Percentiles rank a stretch among this genome's conserved stretches.
phyloP scores from a whole-genome alignment of 2,113 vertebrate genomes.

The Indri indri region DNA sequence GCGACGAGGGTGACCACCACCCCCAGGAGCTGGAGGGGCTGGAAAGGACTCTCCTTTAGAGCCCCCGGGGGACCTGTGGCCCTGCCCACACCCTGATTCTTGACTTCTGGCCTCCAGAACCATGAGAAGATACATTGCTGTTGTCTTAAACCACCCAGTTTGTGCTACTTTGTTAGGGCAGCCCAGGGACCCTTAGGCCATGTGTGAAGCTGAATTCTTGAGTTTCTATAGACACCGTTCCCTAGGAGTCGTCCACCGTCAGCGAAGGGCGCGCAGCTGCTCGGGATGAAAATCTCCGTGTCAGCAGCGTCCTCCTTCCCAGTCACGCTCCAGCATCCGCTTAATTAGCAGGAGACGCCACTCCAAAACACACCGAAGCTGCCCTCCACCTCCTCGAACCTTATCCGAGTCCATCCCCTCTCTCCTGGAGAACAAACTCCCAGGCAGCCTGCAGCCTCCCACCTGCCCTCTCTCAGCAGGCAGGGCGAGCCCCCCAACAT shows the following conservation, averaged over 20 bases:
- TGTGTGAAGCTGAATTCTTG: accelerated
- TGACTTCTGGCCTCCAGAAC: no score
- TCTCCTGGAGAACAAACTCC: neutral
- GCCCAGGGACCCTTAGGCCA: accelerated
- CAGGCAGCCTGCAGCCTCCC: neutral
- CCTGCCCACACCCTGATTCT: neutral
- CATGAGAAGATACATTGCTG: accelerated
- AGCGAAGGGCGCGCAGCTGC: neutral
- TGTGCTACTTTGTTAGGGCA: neutral
- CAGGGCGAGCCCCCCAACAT: no score
- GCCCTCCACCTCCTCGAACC: accelerated
- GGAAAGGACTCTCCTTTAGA: accelerated
- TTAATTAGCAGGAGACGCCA: neutral
- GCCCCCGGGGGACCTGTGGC: accelerated
- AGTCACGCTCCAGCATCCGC: neutral
- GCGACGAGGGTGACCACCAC: accelerated
- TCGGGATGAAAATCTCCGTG: neutral
- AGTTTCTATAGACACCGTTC: neutral
- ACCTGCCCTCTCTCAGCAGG: no score
- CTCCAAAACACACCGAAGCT: accelerated
- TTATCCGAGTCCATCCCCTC: accelerated
- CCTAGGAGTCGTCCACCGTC: accelerated
- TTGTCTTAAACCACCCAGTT: neutral
- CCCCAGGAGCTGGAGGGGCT: no score
- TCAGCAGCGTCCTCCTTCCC: accelerated